A percentile compares a stretch with the other conserved stretches of the same genome.
Conservation (phyloP, 2,113 vertebrate genomes). For the Ophthalmolycus amberensis region DNA sequence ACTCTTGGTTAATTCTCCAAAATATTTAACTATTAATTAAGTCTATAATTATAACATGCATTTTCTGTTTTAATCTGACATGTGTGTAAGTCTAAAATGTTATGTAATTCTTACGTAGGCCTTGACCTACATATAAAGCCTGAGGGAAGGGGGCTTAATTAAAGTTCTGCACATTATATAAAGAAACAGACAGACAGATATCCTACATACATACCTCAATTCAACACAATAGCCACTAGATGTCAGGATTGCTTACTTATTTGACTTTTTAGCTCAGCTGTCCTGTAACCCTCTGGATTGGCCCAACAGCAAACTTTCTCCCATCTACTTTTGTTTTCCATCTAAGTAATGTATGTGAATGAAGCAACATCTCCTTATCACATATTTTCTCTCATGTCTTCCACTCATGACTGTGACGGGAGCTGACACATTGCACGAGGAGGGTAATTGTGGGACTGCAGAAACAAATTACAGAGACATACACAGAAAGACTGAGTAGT, state of each 20-base stretch:
- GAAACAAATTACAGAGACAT: not conserved
- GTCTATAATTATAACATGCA: not conserved
- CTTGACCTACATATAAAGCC: conserved; percentile 48
- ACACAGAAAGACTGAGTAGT: not conserved
- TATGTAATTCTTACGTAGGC: conserved; percentile 54
- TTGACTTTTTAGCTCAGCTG: not conserved
- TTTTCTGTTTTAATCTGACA: not conserved
- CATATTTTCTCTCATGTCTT: not conserved
- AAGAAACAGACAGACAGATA: conserved; percentile 11
- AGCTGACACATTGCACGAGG: not conserved
- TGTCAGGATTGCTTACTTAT: conserved; percentile 64
- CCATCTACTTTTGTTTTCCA: conserved; percentile 11
- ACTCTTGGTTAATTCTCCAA: not conserved
- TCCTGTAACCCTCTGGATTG: not conserved
- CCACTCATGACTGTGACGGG: not conserved
- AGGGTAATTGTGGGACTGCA: not conserved
- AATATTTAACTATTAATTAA: not conserved
- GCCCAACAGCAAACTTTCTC: conserved; percentile 50
- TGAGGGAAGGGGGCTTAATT: conserved; percentile 44
- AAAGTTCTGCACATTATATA: conserved; percentile 56
- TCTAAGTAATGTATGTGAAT: not conserved
- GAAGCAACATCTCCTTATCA: not conserved
- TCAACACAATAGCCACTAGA: conserved; percentile 64
- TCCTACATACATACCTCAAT: conserved; percentile 10
- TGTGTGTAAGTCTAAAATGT: not conserved